Conservation (phyloP, 2,888 invertebrate species). For the Caenorhabditis japonica region DNA sequence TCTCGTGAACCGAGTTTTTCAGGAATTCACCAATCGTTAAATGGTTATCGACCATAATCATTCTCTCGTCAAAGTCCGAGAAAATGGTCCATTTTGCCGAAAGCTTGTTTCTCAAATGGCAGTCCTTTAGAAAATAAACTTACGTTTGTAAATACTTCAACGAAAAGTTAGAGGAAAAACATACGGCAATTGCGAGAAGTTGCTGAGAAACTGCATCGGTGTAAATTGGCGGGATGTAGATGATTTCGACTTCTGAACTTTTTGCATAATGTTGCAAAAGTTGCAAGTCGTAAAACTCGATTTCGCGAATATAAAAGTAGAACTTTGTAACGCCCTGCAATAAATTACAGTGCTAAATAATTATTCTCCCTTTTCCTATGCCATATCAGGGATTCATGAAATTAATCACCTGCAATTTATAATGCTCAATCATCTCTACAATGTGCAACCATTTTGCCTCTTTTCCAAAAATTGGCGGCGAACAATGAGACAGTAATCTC, state of each 20-base stretch:
- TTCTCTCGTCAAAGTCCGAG: conserved; percentile 41
- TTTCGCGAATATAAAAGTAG: conserved; percentile 32
- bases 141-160: too few species aligned
- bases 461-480: conserved; percentile 39
- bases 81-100: conserved; percentile 37
- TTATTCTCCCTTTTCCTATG: too few species aligned
- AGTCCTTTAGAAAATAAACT: conserved; percentile 20
- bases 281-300: conserved; percentile 20
- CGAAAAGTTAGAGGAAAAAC: too few species aligned
- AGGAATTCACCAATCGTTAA: conserved; percentile 22
- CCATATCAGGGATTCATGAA: too few species aligned
- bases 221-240: conserved; percentile 33
- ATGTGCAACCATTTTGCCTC: conserved; percentile 39
- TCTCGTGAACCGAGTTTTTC: conserved; percentile 6
- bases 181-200: conserved; percentile 17
- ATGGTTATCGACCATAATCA: conserved; percentile 25
- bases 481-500: conserved; percentile 21
- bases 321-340: conserved; percentile 34
- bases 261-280: conserved; percentile 15
- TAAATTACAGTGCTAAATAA: too few species aligned
- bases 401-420: conserved; percentile 36
- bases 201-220: conserved; percentile 38
- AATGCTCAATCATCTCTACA: conserved; percentile 44
- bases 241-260: conserved; percentile 19
- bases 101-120: conserved; percentile 15